Evolutionary conservation across 2,797 vertebrate genomes (phyloP).

Genomic region (Nannoperca obscura): DNA sequence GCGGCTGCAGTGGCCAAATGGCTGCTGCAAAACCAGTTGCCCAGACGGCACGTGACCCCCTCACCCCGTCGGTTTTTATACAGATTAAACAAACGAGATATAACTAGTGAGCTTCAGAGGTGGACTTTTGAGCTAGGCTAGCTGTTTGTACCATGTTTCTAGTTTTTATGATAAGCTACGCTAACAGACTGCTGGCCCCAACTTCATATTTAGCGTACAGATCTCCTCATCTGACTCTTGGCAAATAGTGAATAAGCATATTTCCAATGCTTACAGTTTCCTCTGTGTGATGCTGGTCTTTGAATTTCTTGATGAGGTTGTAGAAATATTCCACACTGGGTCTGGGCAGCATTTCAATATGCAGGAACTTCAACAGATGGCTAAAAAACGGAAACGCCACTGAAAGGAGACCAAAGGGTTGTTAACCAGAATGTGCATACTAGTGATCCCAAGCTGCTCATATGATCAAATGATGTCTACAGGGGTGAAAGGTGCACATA

Average conservation of each 20-base stretch:
- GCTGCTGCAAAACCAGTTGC: no score
- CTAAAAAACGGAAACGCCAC: slow-evolving; percentile 78
- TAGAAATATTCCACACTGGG: slow-evolving; percentile 76
- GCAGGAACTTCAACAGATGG: slow-evolving; percentile 73
- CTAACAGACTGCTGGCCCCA: no score
- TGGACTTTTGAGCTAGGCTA: no score
- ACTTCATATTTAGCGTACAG: background rate
- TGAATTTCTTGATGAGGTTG: slow-evolving; percentile 78
- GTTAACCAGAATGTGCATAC: background rate
- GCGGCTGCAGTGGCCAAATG: no score
- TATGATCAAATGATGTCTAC: background rate
- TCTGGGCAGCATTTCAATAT: slow-evolving; percentile 66
- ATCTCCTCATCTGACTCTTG: no score
- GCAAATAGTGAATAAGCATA: no score
- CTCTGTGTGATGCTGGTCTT: slow-evolving; percentile 71
- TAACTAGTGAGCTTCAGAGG: no score
- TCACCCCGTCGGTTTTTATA: no score
- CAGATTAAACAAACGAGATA: no score
- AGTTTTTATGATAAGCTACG: no score
- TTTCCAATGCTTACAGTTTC: slow-evolving; percentile 53
- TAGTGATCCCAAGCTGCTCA: background rate
- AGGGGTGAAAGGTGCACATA: slow-evolving; percentile 53
- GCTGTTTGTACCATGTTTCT: no score
- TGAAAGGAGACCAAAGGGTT: slow-evolving; percentile 51
- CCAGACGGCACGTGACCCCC: no score